These are phyloP conservation scores for Caenorhabditis sulstoni DNA, from an alignment of 2,888 invertebrate species.

Conservation along the genomic window DNA sequence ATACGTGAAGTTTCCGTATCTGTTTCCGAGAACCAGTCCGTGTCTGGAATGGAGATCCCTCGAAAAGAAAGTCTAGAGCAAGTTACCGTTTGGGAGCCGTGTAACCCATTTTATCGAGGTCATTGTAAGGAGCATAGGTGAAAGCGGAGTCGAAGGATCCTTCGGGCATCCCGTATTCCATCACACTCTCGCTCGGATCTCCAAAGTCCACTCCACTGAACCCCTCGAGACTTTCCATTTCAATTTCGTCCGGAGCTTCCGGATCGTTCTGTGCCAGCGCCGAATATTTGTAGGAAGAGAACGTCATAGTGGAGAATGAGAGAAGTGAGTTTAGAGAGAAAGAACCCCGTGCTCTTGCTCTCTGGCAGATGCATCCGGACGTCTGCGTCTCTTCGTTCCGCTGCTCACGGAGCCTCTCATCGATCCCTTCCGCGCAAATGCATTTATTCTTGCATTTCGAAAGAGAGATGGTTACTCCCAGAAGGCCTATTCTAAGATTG, in stretches of 20 bases:
- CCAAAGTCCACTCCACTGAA: constrained; percentile 42
- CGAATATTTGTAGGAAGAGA: constrained; percentile 60
- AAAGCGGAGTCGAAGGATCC: constrained; percentile 69
- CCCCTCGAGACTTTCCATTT: constrained; percentile 38
- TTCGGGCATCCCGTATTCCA: constrained; percentile 65
- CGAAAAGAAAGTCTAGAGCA: background rate
- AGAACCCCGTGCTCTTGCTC: constrained; percentile 15
- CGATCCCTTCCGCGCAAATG: constrained; percentile 49
- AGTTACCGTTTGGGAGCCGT: constrained; percentile 63
- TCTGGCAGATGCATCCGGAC: constrained; percentile 17
- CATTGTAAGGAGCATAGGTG: constrained; percentile 73
- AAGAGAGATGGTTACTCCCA: constrained; percentile 20
- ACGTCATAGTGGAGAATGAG: constrained; percentile 41
- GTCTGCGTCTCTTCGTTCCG: constrained; percentile 18
- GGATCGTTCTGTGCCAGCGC: constrained; percentile 60
- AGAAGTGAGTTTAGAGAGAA: constrained; percentile 10
- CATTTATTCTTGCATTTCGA: constrained; percentile 54
- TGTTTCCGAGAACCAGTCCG: constrained; percentile 54
- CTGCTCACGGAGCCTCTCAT: background rate
- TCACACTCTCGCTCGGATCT: constrained; percentile 42
- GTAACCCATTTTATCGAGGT: constrained; percentile 73
- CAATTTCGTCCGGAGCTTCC: constrained; percentile 37
- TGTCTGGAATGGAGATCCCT: constrained; percentile 42
- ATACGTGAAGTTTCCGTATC: constrained; percentile 65
- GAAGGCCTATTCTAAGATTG: constrained; percentile 34